Conservation (phyloP, 2,797 vertebrate genomes). For the Falco concolor region DNA sequence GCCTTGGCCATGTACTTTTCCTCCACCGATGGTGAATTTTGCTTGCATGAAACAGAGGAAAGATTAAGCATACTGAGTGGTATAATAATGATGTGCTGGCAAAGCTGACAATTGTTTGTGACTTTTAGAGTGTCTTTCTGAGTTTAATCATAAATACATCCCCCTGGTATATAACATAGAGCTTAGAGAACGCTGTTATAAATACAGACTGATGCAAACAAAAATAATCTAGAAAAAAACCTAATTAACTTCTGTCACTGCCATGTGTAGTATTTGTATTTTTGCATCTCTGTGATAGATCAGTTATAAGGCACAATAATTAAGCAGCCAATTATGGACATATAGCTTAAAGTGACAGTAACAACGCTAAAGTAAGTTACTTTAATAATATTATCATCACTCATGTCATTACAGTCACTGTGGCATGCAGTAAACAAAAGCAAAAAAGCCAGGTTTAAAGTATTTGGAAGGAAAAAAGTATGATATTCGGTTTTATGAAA, state of each 20-base stretch:
- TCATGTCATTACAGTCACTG: background rate
- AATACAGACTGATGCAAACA: background rate
- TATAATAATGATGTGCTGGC: background rate
- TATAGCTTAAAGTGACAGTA: background rate
- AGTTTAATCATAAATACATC: background rate
- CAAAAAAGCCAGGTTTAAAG: background rate
- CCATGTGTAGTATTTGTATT: background rate
- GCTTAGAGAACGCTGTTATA: background rate
- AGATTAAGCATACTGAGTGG: background rate
- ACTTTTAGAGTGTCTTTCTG: background rate
- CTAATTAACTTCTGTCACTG: background rate
- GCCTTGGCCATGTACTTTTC: background rate
- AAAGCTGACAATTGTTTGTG: background rate
- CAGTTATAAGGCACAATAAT: background rate
- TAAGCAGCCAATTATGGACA: background rate
- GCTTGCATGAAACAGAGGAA: background rate
- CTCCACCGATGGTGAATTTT: background rate
- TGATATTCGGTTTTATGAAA: background rate
- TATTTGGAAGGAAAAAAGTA: background rate
- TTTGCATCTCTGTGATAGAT: background rate
- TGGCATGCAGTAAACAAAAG: background rate
- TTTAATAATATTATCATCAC: background rate
- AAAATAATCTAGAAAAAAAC: background rate
- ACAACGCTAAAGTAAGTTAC: background rate
- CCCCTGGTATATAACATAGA: background rate